phyloP scores from a whole-genome alignment of 1,140 invertebrate genomes.

The Formica selysi region DNA sequence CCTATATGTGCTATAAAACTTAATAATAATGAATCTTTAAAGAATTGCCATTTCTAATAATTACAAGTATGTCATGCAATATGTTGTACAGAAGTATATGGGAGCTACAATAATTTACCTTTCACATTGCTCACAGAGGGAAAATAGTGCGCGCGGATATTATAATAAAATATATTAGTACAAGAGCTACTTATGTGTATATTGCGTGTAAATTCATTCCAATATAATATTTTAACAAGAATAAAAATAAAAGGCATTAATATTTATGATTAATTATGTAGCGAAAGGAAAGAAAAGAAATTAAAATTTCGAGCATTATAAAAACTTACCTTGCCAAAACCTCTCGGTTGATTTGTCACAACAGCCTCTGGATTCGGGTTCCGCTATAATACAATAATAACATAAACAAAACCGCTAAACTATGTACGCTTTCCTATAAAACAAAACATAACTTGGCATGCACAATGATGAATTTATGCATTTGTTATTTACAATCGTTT shows the following conservation, averaged over 20 bases:
- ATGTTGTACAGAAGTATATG: neutral
- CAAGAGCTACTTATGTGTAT: neutral
- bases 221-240: slow-evolving; percentile 4
- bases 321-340: slow-evolving; percentile 82
- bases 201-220: slow-evolving; percentile 13
- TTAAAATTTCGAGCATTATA: slow-evolving; percentile 53
- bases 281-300: slow-evolving; percentile 17
- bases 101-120: slow-evolving; percentile 4
- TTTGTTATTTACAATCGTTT: slow-evolving; percentile 62
- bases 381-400: slow-evolving; percentile 86
- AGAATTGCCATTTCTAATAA: slow-evolving; percentile 3
- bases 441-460: slow-evolving; percentile 56
- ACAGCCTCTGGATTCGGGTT: slow-evolving; percentile 84
- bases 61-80: slow-evolving; percentile 38
- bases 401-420: slow-evolving; percentile 85
- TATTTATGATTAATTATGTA: slow-evolving; percentile 15
- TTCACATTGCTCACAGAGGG: neutral
- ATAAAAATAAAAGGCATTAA: slow-evolving; percentile 22
- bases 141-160: slow-evolving; percentile 4
- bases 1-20: neutral
- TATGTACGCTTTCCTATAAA: slow-evolving; percentile 77
- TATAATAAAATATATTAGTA: slow-evolving; percentile 7
- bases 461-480: slow-evolving; percentile 65
- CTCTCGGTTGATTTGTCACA: slow-evolving; percentile 83
- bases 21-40: slow-evolving; percentile 2